These are phyloP conservation scores for Hippocampus mohnikei DNA, from an alignment of 2,113 vertebrate species.

Conservation along the genomic window DNA sequence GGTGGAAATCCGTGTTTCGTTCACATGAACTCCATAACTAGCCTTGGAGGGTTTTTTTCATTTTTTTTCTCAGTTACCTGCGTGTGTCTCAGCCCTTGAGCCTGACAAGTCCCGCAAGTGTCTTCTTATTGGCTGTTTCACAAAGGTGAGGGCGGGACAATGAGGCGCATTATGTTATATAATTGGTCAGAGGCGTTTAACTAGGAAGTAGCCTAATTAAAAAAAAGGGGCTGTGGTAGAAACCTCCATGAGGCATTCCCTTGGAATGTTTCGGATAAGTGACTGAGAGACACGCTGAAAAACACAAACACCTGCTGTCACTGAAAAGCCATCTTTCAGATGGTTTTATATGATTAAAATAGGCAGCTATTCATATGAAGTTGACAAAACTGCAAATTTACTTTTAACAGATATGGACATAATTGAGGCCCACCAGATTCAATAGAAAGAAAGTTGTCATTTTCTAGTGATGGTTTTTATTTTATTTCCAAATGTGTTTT, in stretches of 20 bases:
- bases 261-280: background rate
- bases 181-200: constrained; percentile 57
- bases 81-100: constrained; percentile 73
- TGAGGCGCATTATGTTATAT: constrained; percentile 32
- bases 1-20: constrained; percentile 75
- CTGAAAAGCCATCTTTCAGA: background rate
- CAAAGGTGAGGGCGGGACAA: constrained; percentile 85
- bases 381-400: background rate
- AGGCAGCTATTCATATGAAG: background rate
- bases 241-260: constrained; percentile 12
- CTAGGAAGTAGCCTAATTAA: constrained; percentile 53
- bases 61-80: constrained; percentile 81
- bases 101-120: constrained; percentile 56
- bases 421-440: too few species aligned
- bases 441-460: too few species aligned
- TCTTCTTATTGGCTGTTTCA: constrained; percentile 68
- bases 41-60: constrained; percentile 50
- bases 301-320: background rate
- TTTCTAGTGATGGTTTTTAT: too few species aligned
- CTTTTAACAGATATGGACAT: background rate
- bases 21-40: constrained; percentile 86
- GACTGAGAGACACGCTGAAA: background rate
- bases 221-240: background rate
- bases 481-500: too few species aligned
- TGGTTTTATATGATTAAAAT: background rate